Conservation (phyloP, 2,797 vertebrate species). For the Ctenosaura bakeri region DNA sequence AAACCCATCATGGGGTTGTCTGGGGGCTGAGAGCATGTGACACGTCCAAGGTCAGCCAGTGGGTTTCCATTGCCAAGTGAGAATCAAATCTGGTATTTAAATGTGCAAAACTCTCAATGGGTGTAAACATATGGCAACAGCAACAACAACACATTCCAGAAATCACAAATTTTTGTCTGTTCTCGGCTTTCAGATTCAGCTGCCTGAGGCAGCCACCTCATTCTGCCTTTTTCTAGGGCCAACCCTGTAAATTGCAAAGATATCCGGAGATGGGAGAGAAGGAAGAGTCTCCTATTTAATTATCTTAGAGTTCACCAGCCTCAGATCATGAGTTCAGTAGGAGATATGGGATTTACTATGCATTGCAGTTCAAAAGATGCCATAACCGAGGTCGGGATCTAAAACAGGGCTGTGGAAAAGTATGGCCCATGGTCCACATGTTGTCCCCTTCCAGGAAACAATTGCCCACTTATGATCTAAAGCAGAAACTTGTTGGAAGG, state of each 20-base stretch:
- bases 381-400: background rate
- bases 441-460: no score
- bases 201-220: background rate
- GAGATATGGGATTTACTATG: background rate
- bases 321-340: no score
- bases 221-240: no score
- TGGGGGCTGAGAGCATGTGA: no score
- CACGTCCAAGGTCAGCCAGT: no score
- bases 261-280: background rate
- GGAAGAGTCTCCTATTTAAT: background rate
- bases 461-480: no score
- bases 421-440: no score
- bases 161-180: background rate
- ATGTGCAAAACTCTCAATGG: background rate
- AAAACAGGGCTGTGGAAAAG: background rate
- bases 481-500: background rate
- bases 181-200: background rate
- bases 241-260: background rate
- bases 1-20: no score
- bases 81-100: no score
- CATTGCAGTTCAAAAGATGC: background rate
- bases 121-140: background rate
- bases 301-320: background rate
- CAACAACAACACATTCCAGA: background rate
- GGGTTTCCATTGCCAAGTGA: no score